Conservation (phyloP, 2,113 vertebrate species). For the Illadopsis cleaveri region DNA sequence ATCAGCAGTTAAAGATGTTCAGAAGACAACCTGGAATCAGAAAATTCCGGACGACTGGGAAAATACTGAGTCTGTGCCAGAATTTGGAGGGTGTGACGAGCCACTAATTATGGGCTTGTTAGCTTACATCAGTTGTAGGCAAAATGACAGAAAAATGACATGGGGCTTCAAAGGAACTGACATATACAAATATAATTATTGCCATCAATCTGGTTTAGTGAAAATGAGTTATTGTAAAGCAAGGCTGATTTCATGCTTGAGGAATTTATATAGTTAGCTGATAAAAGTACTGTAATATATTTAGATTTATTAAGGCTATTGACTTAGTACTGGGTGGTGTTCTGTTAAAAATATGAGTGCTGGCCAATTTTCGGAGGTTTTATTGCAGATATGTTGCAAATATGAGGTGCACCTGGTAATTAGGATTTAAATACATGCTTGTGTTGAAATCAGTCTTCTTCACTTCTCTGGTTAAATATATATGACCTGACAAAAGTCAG, state of each 20-base stretch:
- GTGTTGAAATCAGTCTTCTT: neutral
- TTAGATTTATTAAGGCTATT: neutral
- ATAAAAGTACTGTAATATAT: neutral
- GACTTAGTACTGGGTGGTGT: neutral
- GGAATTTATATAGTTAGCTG: neutral
- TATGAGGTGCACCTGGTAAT: neutral
- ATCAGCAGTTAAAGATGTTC: neutral
- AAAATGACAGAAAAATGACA: slow-evolving; percentile 6
- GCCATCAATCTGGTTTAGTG: neutral
- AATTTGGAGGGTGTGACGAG: neutral
- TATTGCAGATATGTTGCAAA: slow-evolving; percentile 18
- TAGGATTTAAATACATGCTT: neutral
- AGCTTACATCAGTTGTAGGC: neutral
- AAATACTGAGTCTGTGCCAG: neutral
- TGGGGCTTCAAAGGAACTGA: neutral
- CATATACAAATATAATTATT: slow-evolving; percentile 15
- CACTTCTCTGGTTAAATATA: neutral
- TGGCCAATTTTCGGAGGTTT: neutral
- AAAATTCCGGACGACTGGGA: neutral
- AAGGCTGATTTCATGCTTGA: neutral
- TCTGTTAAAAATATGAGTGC: neutral
- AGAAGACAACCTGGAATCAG: neutral
- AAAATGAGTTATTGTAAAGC: neutral
- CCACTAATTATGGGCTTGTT: slow-evolving; percentile 13
- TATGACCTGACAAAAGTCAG: neutral